These are phyloP conservation scores for Eupleurogrammus muticus DNA, from an alignment of 2,797 vertebrate species.

Conservation along the genomic window DNA sequence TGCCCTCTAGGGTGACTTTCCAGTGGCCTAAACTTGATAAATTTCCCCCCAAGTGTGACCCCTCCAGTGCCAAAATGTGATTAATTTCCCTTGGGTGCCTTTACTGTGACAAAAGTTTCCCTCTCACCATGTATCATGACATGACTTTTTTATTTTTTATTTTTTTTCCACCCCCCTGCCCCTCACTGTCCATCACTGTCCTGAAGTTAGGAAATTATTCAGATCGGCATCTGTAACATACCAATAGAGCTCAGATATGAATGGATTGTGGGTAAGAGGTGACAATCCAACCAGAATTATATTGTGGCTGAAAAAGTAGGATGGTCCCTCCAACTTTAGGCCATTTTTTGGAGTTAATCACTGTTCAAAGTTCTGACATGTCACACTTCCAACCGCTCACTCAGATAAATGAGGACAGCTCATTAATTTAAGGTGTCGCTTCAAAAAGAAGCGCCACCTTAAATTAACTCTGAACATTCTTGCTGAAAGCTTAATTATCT, in stretches of 20 bases:
- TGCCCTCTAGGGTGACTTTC: too few relatives aligned
- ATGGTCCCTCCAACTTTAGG: constrained; percentile 19
- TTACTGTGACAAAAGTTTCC: too few relatives aligned
- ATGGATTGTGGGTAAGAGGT: constrained; percentile 6
- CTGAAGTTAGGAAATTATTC: constrained; percentile 11
- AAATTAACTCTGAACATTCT: constrained; percentile 49
- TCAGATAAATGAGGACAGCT: constrained; percentile 23
- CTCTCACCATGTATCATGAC: too few relatives aligned
- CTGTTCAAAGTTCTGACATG: constrained; percentile 20
- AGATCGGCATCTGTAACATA: constrained; percentile 20
- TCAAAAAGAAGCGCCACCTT: constrained; percentile 9
- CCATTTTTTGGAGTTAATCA: constrained; percentile 16
- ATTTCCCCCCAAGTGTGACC: too few relatives aligned
- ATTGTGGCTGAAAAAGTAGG: constrained; percentile 18
- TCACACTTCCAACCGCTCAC: background rate
- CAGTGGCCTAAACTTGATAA: too few relatives aligned
- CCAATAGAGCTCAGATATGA: constrained; percentile 14
- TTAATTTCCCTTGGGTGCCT: too few relatives aligned
- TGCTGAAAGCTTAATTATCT: constrained; percentile 54
- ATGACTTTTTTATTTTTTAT: too few relatives aligned
- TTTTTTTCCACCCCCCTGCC: too few relatives aligned
- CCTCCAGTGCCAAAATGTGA: too few relatives aligned
- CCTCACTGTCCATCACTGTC: background rate
- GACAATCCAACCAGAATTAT: constrained; percentile 5
- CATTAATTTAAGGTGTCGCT: constrained; percentile 4